These are phyloP conservation scores for Oikopleura dioica DNA, from an alignment of 23 tunicate species.

Conservation along the genomic window DNA sequence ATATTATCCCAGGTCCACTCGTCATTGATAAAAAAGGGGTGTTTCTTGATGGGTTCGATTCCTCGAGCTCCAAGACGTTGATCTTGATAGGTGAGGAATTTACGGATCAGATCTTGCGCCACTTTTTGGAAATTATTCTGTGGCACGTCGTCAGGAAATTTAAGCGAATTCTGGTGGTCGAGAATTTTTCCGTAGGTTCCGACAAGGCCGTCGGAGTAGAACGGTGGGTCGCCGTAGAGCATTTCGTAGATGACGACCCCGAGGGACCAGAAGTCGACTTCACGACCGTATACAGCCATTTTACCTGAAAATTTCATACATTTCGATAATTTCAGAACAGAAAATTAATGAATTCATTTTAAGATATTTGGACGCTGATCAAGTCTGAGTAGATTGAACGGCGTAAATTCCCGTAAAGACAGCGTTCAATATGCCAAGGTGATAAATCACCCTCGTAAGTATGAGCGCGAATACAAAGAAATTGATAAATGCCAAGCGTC, in stretches of 20 bases:
- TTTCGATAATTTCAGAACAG: too few species aligned
- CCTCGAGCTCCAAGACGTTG: constrained; percentile 47
- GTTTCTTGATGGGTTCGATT: constrained; percentile 50
- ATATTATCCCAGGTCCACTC: constrained; percentile 60
- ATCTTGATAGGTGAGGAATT: constrained; percentile 16
- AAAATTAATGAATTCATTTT: too few species aligned
- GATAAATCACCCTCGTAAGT: too few species aligned
- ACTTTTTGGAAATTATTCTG: not conserved
- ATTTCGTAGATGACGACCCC: constrained; percentile 79
- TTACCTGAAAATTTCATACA: too few species aligned
- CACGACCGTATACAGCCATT: constrained; percentile 76
- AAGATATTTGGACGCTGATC: too few species aligned
- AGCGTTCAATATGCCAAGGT: too few species aligned
- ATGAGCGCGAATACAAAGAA: too few species aligned
- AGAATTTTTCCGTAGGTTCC: constrained; percentile 85
- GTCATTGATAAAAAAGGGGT: constrained; percentile 55
- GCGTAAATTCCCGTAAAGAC: too few species aligned
- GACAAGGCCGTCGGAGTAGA: constrained; percentile 79
- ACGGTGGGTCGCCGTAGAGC: constrained; percentile 76
- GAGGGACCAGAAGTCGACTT: constrained; percentile 95
- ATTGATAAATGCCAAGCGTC: too few species aligned
- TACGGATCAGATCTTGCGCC: not conserved
- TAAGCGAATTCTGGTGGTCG: constrained; percentile 65
- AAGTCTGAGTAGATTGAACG: too few species aligned
- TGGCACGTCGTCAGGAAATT: constrained; percentile 61